These are phyloP conservation scores for Lucifuga dentata DNA, from an alignment of 2,113 vertebrate genomes.

Conservation along the genomic window DNA sequence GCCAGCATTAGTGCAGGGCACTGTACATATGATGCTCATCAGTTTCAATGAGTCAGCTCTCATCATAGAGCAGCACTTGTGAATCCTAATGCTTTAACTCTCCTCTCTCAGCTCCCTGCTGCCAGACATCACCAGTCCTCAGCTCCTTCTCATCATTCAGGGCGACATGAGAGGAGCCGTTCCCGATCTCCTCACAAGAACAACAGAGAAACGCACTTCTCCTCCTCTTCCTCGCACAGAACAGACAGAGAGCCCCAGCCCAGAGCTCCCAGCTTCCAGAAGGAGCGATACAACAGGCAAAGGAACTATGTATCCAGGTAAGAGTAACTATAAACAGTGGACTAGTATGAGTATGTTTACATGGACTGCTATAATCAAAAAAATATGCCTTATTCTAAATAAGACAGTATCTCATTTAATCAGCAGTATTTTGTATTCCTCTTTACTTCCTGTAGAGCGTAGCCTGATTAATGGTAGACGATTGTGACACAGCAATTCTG, in stretches of 20 bases:
- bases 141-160: slow-evolving; percentile 35
- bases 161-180: slow-evolving; percentile 63
- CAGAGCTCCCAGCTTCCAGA: slow-evolving; percentile 79
- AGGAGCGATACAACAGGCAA: slow-evolving; percentile 76
- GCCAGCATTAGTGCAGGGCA: no score
- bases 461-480: no score
- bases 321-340: slow-evolving; percentile 2
- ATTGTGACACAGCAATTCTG: no score
- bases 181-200: slow-evolving; percentile 70
- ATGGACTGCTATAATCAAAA: background rate
- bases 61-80: background rate
- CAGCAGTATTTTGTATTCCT: no score
- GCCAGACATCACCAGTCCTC: slow-evolving; percentile 57
- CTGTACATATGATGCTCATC: background rate
- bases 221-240: slow-evolving; percentile 51
- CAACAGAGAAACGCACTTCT: slow-evolving; percentile 38
- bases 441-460: no score
- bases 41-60: background rate
- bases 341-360: background rate
- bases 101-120: slow-evolving; percentile 61
- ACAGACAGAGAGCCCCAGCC: slow-evolving; percentile 68
- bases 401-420: no score
- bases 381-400: no score
- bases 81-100: background rate
- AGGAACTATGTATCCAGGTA: slow-evolving; percentile 84